Base-by-base conservation (phyloP, 53 echinoderm and acorn worm genomes). In the Mesocentrotus franciscanus region DNA sequence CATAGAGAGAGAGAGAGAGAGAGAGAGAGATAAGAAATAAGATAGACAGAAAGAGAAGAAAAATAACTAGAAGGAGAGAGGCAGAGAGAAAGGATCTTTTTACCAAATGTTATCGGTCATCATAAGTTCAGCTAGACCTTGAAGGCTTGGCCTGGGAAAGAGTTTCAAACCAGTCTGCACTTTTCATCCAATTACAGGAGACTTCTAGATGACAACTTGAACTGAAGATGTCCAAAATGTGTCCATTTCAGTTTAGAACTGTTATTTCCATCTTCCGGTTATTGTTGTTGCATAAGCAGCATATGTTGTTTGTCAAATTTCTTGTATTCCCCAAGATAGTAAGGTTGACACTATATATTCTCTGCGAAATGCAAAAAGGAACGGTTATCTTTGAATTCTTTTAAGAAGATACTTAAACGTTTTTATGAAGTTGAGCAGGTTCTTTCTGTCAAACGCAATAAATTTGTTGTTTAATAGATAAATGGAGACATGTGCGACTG, bases 211-310 rank as follows among this genome's bases (percentile, higher is more conserved):
- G 87, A 87, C 87, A 57, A 29, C 29, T 58, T 87, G 59, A 87
- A 87, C n/a, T 26, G 13, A n/a, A 57, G 26, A 87, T 87, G 87
- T 58, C 58, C 10, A 8, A 26, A 58, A 87, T 15, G 27, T 55
- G 84, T 84, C 84, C 15, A 0, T 36, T 84, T 22, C 24, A 6
- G 39, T 84, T 78, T 34, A 30, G 7, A 33, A 78, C 74, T 84
- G 49, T 35, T 42, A 42, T 49, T 42, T 36, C 42, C 84, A 42
- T 87, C 87, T 57, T 81, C 42, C n/a, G 20, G n/a, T 87, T 57
- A 87, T 87, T 29, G 10, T 13, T 87, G 59, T 87, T 87, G 56
- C 58, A 87, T 58, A 87, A 87, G n/a, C 87, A 56, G 27, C 57
- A 87, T 58, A 87, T 26, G 6, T 57, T 87, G 49, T 49, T 5